Conservation (phyloP, 2,888 invertebrate genomes). For the Amblyjoppa proteus region DNA sequence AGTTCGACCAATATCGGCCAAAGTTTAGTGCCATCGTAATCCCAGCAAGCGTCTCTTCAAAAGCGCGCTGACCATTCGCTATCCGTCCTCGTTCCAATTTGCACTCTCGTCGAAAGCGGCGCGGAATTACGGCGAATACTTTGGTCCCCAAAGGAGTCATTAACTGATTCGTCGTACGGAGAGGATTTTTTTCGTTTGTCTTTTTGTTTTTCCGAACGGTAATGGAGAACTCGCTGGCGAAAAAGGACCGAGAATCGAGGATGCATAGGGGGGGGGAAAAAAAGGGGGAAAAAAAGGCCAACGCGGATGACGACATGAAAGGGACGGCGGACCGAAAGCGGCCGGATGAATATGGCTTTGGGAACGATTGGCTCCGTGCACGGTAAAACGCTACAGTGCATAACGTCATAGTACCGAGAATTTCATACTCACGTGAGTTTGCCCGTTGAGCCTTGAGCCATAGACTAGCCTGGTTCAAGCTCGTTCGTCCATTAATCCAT, state of each 20-base stretch:
- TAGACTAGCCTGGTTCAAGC: constrained; percentile 34
- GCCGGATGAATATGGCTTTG: constrained; percentile 50
- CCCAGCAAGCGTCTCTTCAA: background rate
- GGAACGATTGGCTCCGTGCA: constrained; percentile 30
- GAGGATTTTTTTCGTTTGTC: background rate
- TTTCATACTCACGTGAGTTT: constrained; percentile 34
- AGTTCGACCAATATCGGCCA: background rate
- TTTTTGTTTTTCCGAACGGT: constrained; percentile 16
- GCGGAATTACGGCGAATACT: background rate
- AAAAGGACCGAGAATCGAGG: constrained; percentile 3
- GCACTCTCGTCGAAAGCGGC: background rate
- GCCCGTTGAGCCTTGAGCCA: constrained; percentile 24
- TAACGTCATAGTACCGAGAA: constrained; percentile 28
- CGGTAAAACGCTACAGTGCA: constrained; percentile 2
- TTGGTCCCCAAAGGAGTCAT: constrained; percentile 45
- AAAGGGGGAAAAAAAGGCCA: background rate
- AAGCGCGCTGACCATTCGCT: background rate
- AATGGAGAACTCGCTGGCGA: constrained; percentile 33
- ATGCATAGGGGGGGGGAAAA: constrained; percentile 25
- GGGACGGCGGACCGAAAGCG: constrained; percentile 21
- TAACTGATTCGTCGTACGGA: constrained; percentile 18
- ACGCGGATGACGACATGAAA: constrained; percentile 11
- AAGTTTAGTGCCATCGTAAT: constrained; percentile 12
- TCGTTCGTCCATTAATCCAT: constrained; percentile 61
- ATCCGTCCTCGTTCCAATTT: background rate